These are phyloP conservation scores for Hyles vespertilio DNA, from an alignment of 1,140 invertebrate species.

Conservation along the genomic window DNA sequence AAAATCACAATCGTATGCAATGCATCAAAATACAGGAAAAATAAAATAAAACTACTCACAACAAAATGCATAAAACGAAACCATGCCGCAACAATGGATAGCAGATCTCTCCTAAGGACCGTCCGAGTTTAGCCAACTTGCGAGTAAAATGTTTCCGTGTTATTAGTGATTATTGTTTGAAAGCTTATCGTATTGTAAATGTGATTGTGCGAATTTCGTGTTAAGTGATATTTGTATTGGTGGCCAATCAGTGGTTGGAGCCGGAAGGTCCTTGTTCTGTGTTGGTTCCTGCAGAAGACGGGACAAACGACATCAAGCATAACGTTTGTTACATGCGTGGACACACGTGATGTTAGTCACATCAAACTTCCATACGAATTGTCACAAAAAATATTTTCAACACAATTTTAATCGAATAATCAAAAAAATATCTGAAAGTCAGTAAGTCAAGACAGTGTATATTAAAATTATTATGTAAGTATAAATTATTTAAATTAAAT, in stretches of 20 bases:
- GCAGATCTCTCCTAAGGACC: constrained; percentile 46
- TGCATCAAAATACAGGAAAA: constrained; percentile 16
- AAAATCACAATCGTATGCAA: constrained; percentile 2
- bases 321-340: constrained; percentile 60
- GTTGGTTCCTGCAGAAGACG: constrained; percentile 60
- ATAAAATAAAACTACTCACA: constrained; percentile 64
- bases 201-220: background rate
- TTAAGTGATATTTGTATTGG: constrained; percentile 17
- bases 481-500: too few species aligned
- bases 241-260: constrained; percentile 48
- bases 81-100: constrained; percentile 58
- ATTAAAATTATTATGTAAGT: too few species aligned
- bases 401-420: too few species aligned
- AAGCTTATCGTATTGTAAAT: background rate
- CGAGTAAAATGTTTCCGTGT: constrained; percentile 12
- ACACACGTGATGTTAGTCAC: constrained; percentile 62
- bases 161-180: background rate
- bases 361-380: constrained; percentile 4
- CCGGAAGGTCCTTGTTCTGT: constrained; percentile 55
- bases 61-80: constrained; percentile 69
- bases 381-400: background rate
- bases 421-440: too few species aligned
- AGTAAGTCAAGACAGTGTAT: too few species aligned
- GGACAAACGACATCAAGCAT: constrained; percentile 58
- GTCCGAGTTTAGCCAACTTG: constrained; percentile 29